phyloP scores from a whole-genome alignment of 2,113 vertebrate genomes.

The Cyprichromis sp. region DNA sequence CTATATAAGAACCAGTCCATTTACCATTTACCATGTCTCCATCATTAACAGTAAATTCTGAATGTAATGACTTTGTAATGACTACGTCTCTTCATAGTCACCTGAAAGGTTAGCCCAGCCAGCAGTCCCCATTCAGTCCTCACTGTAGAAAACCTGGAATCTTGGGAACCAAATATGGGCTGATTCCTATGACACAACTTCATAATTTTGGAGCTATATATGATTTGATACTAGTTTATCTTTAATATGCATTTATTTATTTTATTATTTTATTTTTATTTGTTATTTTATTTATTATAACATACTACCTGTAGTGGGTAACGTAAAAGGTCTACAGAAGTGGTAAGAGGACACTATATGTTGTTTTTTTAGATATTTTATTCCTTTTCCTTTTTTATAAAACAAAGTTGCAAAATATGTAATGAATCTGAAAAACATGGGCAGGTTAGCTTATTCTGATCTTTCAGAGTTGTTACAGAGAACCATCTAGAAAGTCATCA shows the following conservation, averaged over 20 bases:
- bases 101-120: not conserved
- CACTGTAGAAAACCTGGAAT: not conserved
- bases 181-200: not conserved
- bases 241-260: not conserved
- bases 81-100: not conserved
- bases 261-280: not conserved
- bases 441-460: not conserved
- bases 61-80: not conserved
- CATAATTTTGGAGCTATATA: not conserved
- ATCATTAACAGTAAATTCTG: not conserved
- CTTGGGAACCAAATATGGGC: not conserved
- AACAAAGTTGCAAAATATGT: not conserved
- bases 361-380: not conserved
- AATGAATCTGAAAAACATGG: not conserved
- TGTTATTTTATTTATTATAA: not conserved
- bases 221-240: not conserved
- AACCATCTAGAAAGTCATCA: not conserved
- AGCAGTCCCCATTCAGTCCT: not conserved
- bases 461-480: not conserved
- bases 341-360: not conserved
- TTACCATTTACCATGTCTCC: not conserved
- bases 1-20: not conserved
- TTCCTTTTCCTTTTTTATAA: not conserved
- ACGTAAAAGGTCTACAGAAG: not conserved
- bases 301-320: not conserved